These are phyloP conservation scores for Spialia ferax DNA, from an alignment of 2,888 invertebrate genomes.

Conservation along the genomic window DNA sequence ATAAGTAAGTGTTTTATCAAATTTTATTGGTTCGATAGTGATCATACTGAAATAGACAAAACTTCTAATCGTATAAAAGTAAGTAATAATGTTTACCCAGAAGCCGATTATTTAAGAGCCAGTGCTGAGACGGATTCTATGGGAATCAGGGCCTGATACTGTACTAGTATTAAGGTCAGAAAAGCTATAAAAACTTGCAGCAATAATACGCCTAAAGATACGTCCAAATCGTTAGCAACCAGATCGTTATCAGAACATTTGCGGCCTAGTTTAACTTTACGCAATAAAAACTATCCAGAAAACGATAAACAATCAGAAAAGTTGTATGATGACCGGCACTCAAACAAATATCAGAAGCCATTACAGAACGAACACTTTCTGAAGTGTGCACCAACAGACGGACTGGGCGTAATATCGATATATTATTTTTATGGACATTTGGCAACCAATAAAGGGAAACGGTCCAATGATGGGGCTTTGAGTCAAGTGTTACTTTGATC, in stretches of 20 bases:
- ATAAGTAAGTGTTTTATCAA: no score
- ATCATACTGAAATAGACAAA: no score
- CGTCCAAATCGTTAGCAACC: neutral
- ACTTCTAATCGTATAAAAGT: no score
- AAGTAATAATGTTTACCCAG: no score
- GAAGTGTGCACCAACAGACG: slow-evolving; percentile 48
- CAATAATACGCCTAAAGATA: slow-evolving; percentile 1
- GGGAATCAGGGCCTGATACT: neutral
- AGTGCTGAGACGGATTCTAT: neutral
- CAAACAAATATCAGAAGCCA: slow-evolving; percentile 45
- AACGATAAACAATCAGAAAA: slow-evolving; percentile 45
- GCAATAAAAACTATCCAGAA: slow-evolving; percentile 44
- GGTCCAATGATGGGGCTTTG: slow-evolving; percentile 41
- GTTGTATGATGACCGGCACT: slow-evolving; percentile 40
- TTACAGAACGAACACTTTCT: slow-evolving; percentile 52
- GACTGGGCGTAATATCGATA: slow-evolving; percentile 58
- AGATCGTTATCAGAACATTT: slow-evolving; percentile 18
- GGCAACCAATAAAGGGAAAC: slow-evolving; percentile 42
- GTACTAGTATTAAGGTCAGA: neutral
- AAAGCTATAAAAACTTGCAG: neutral
- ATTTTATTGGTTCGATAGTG: no score
- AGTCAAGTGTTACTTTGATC: slow-evolving; percentile 36
- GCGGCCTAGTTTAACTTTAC: slow-evolving; percentile 18
- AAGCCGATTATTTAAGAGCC: neutral
- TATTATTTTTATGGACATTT: slow-evolving; percentile 63